These are phyloP conservation scores for Agraylea sexmaculata DNA, from an alignment of 1,140 invertebrate genomes.

Conservation along the genomic window DNA sequence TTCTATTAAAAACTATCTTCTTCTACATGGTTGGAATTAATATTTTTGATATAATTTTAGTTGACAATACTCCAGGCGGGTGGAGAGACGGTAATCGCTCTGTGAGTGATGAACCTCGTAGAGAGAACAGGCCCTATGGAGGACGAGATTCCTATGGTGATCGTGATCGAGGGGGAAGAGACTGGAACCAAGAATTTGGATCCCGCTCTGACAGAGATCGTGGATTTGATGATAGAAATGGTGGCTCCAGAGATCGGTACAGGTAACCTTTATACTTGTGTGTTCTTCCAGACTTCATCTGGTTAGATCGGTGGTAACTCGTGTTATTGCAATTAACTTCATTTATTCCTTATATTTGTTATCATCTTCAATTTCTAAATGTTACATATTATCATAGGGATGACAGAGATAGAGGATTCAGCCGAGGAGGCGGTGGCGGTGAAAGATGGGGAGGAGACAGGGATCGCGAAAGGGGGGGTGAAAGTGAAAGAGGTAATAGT, in stretches of 20 bases:
- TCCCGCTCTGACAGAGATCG: slow-evolving; percentile 11
- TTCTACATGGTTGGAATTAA: neutral
- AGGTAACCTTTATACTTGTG: slow-evolving; percentile 2
- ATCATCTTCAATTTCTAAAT: neutral
- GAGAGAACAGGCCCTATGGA: slow-evolving; percentile 32
- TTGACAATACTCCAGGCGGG: slow-evolving; percentile 40
- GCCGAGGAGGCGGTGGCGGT: slow-evolving; percentile 29
- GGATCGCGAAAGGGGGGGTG: slow-evolving; percentile 29
- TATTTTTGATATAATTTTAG: slow-evolving; percentile 17
- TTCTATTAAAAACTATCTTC: neutral
- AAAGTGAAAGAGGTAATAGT: slow-evolving; percentile 23
- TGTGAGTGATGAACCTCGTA: slow-evolving; percentile 25
- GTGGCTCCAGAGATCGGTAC: slow-evolving; percentile 22
- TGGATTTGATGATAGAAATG: slow-evolving; percentile 25
- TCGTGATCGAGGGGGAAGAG: slow-evolving; percentile 25
- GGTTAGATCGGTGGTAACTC: slow-evolving; percentile 1
- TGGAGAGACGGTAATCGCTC: slow-evolving; percentile 37
- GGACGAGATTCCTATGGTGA: slow-evolving; percentile 35
- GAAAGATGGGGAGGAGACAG: slow-evolving; percentile 26
- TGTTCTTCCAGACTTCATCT: neutral
- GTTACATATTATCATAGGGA: slow-evolving; percentile 5
- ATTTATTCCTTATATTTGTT: neutral
- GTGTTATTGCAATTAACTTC: too few relatives aligned
- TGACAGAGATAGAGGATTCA: slow-evolving; percentile 10
- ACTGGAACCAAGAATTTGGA: neutral